A percentile compares a stretch with the other conserved stretches of the same genome.
Evolutionary conservation across 2,888 invertebrate species (phyloP).

Genomic region (Calameuta pallipes): DNA sequence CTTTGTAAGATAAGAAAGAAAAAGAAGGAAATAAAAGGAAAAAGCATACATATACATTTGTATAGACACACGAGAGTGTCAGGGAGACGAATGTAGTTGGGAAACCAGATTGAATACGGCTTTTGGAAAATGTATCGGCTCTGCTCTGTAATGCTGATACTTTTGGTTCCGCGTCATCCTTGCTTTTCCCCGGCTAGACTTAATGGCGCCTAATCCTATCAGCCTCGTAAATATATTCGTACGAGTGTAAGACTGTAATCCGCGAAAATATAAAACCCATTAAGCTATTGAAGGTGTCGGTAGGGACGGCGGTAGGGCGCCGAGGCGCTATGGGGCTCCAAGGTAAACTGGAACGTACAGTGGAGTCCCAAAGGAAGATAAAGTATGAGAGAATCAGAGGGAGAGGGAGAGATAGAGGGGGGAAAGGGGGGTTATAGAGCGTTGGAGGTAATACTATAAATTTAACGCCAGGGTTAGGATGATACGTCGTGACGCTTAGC

Average conservation of each 20-base stretch:
- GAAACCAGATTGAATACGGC: background rate
- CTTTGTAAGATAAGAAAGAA: background rate
- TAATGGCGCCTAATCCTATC: conserved; percentile 19
- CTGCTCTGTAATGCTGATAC: background rate
- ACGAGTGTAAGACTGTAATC: conserved; percentile 17
- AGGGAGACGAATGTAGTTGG: background rate
- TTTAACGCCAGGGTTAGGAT: background rate
- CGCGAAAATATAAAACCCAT: conserved; percentile 19
- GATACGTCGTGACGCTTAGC: conserved; percentile 2
- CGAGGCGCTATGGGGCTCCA: background rate
- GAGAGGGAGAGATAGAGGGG: background rate
- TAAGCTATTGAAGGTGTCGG: conserved; percentile 18
- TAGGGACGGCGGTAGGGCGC: background rate
- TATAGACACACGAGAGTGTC: background rate
- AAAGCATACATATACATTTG: background rate
- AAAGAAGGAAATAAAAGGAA: background rate
- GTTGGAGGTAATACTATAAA: background rate
- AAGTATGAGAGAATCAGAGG: conserved; percentile 1
- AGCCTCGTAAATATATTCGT: conserved; percentile 22
- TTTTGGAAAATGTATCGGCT: background rate
- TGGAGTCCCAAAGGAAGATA: conserved; percentile 3
- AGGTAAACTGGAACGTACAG: background rate
- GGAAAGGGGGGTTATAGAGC: conserved; percentile 1
- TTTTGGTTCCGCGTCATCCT: background rate
- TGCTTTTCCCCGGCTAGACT: background rate